Evolutionary conservation across 2,888 invertebrate genomes (phyloP), one percentile per base, ranked within the genome.

Genomic region (Cryptophagus acutangulus): DNA sequence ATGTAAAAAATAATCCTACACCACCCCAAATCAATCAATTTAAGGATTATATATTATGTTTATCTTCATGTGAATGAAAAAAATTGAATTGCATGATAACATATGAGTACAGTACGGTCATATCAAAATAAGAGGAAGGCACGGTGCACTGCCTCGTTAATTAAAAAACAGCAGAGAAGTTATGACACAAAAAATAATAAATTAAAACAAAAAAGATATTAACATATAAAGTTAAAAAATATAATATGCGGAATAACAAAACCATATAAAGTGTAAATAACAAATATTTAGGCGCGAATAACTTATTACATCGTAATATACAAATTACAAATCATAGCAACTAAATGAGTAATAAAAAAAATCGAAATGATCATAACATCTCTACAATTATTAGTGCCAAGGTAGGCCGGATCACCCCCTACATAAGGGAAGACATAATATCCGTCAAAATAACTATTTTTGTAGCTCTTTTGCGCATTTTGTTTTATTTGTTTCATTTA

Each of bases 61-160:
- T 33, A 17, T 33, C 17, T 13, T 12, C 33, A n/a, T n/a, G n/a
- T n/a, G n/a, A n/a, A n/a, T n/a, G n/a, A 26, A 26, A 26, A 3
- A 26, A 26, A 20, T 20, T 6, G 20, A 6, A 20, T 20, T 20
- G 20, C 6, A 20, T 15, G 8, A 33, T 33, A 33, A 33, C 45
- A 52, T 46, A 48, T 51, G 52, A 60, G 56, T 58, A 57, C 58
- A 61, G 61, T 64, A 63, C 62, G 60, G 63, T 62, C 60, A 55
- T 61, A 58, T 59, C 61, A 63, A 63, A 49, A 58, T 53, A 59
- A 63, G 57, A 66, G 62, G 61, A 67, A 67, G 67, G 67, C 67
- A 67, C 67, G 58, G 57, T 62, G 62, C 64, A 65, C 66, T 58
- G 61, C 64, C 64, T 65, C 61, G 53, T 56, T 58, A 48, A 58